These are phyloP conservation scores for Fragum fragum DNA, from an alignment of 2,888 invertebrate species.

Conservation along the genomic window DNA sequence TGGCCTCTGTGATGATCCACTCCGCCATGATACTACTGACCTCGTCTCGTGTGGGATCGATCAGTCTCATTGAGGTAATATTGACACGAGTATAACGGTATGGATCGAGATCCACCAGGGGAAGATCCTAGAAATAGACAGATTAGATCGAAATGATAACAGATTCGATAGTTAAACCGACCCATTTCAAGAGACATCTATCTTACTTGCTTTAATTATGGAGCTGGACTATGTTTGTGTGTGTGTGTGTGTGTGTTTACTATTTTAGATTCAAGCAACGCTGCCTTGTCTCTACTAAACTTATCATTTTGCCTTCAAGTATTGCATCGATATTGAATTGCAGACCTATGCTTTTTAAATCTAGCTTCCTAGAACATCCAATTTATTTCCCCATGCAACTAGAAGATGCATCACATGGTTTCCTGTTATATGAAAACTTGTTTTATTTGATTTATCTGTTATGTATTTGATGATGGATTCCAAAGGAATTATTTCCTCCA, in stretches of 20 bases:
- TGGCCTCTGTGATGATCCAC: conserved; percentile 75
- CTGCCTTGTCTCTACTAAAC: too few relatives aligned
- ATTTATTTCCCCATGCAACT: not conserved
- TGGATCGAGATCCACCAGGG: conserved; percentile 86
- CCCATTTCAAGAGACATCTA: too few relatives aligned
- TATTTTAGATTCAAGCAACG: too few relatives aligned
- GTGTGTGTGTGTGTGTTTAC: too few relatives aligned
- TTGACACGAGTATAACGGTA: conserved; percentile 97
- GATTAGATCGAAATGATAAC: too few relatives aligned
- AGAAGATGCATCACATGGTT: not conserved
- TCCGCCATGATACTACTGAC: conserved; percentile 81
- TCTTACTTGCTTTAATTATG: too few relatives aligned
- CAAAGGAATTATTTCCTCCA: too few relatives aligned
- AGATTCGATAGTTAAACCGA: too few relatives aligned
- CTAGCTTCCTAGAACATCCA: not conserved
- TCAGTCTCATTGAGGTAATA: conserved; percentile 95
- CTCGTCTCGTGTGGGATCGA: conserved; percentile 78
- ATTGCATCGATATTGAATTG: too few relatives aligned
- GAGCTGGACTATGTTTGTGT: too few relatives aligned
- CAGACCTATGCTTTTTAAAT: not conserved
- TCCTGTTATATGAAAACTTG: not conserved
- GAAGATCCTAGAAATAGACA: conserved; percentile 84
- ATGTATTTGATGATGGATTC: not conserved
- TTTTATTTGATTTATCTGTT: not conserved
- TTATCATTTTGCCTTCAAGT: too few relatives aligned